phyloP scores from a whole-genome alignment of 2,113 vertebrate species.

The Herpetotheres cachinnans region DNA sequence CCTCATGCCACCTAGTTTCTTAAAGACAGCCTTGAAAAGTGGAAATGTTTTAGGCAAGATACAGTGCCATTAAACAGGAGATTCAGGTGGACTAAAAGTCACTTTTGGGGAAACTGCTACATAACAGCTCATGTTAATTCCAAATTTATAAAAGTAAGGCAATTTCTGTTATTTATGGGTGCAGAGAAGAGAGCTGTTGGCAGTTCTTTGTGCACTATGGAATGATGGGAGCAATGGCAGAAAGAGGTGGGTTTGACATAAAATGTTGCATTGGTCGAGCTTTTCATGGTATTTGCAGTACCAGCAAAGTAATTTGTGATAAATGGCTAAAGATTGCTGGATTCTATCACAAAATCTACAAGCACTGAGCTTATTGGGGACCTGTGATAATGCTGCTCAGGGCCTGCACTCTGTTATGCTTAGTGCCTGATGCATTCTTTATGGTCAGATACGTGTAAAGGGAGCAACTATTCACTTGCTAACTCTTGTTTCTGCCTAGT shows the following conservation, averaged over 20 bases:
- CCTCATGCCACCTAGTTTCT: neutral
- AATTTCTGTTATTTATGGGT: conserved; percentile 57
- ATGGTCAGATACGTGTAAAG: neutral
- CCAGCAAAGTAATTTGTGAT: conserved; percentile 41
- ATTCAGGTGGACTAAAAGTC: neutral
- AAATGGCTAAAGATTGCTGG: conserved; percentile 33
- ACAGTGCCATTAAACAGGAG: neutral
- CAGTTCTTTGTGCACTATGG: conserved; percentile 59
- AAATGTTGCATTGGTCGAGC: conserved; percentile 33
- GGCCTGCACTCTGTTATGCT: neutral
- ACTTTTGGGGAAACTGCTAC: neutral
- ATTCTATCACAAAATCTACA: conserved; percentile 47
- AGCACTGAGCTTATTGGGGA: neutral
- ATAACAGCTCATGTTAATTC: neutral
- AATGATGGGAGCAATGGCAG: neutral
- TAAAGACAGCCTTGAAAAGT: neutral
- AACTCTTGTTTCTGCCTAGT: conserved; percentile 45
- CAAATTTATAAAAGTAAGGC: conserved; percentile 39
- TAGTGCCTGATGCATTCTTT: conserved; percentile 31
- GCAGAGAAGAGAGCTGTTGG: conserved; percentile 45
- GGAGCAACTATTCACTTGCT: conserved; percentile 5
- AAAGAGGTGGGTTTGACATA: conserved; percentile 31
- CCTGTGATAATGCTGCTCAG: conserved; percentile 36
- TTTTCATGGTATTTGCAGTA: neutral
- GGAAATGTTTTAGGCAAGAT: neutral